phyloP scores from a whole-genome alignment of 2,113 vertebrate species.

The Spheniscus mendiculus region DNA sequence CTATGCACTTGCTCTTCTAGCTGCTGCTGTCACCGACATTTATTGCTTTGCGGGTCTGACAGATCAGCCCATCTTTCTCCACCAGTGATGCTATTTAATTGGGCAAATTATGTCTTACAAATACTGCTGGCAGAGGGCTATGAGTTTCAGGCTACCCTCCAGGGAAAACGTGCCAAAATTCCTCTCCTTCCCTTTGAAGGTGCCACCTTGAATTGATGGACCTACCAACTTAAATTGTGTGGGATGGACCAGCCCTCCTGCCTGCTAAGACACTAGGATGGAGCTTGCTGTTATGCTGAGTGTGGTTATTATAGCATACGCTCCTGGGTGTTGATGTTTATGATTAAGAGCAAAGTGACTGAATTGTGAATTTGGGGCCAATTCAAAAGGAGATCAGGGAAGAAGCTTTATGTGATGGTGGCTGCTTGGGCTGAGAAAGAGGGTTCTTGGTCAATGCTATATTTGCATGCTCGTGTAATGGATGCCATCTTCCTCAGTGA shows the following conservation, averaged over 20 bases:
- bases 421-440: not conserved
- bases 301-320: slow-evolving; percentile 72
- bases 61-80: slow-evolving; percentile 83
- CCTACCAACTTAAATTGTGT: slow-evolving; percentile 75
- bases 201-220: not conserved
- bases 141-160: slow-evolving; percentile 77
- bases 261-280: slow-evolving; percentile 81
- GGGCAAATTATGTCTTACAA: slow-evolving; percentile 83
- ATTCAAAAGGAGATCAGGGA: slow-evolving; percentile 75
- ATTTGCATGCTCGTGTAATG: not conserved
- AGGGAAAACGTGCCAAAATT: slow-evolving; percentile 68
- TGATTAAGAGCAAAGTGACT: slow-evolving; percentile 82
- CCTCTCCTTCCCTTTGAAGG: not conserved
- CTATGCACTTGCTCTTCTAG: not conserved
- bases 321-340: slow-evolving; percentile 83
- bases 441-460: not conserved
- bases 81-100: slow-evolving; percentile 81
- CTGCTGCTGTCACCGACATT: slow-evolving; percentile 75
- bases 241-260: slow-evolving; percentile 81
- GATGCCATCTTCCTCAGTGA: not conserved
- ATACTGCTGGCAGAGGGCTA: slow-evolving; percentile 78
- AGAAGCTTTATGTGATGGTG: not conserved
- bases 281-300: slow-evolving; percentile 77
- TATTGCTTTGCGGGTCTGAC: slow-evolving; percentile 75
- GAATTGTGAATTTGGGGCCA: slow-evolving; percentile 73